Evolutionary conservation across 2,888 invertebrate species (phyloP).

Genomic region (Imbricaverruca yamaguchii): DNA sequence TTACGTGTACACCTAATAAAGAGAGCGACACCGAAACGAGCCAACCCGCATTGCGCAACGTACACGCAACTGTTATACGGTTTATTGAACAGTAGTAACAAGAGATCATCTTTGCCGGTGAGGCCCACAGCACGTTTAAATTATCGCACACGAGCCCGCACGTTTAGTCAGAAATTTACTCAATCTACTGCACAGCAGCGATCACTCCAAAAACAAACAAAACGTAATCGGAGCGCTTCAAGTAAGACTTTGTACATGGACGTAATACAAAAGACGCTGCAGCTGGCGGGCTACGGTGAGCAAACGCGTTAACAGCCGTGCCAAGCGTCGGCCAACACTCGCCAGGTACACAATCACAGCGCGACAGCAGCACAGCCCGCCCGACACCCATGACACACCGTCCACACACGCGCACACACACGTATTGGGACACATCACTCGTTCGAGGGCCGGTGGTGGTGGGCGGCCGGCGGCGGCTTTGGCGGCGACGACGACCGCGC

Average conservation of each 20-base stretch:
- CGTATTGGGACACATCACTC: neutral
- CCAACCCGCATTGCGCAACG: too few relatives aligned
- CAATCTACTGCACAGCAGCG: too few relatives aligned
- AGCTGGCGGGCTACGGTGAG: neutral
- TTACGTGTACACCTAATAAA: too few relatives aligned
- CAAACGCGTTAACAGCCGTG: neutral
- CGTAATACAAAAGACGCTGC: neutral
- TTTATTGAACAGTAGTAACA: conserved; percentile 10
- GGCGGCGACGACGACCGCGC: neutral
- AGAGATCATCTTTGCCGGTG: neutral
- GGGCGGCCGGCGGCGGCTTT: neutral
- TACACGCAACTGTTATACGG: too few relatives aligned
- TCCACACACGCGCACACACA: too few relatives aligned
- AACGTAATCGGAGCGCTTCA: neutral
- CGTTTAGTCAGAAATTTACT: too few relatives aligned
- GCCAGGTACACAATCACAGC: conserved; percentile 13
- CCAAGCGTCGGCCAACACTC: neutral
- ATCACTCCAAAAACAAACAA: too few relatives aligned
- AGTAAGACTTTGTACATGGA: neutral
- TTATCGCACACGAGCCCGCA: neutral
- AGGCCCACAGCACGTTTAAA: neutral
- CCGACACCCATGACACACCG: neutral
- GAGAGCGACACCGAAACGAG: too few relatives aligned
- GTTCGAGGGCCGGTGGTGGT: neutral
- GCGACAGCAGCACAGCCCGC: neutral